A percentile compares a stretch with the other conserved stretches of the same genome.
These are phyloP conservation scores for Pseudotriccus pelzelni DNA, from an alignment of 2,797 vertebrate species.

Conservation along the genomic window DNA sequence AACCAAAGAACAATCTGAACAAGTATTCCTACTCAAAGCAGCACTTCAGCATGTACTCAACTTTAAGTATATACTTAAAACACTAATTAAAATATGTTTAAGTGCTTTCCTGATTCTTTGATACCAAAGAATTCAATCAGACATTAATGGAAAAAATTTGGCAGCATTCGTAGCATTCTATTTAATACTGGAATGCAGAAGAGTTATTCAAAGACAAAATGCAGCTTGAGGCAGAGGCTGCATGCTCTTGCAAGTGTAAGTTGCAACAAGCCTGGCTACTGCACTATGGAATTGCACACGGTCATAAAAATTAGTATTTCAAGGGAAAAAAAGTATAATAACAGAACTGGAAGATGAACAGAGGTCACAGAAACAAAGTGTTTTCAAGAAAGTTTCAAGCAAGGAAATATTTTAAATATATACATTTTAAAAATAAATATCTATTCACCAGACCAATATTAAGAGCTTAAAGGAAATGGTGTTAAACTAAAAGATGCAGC, in stretches of 20 bases:
- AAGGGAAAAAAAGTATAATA: background rate
- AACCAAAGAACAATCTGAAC: background rate
- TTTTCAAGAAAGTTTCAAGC: background rate
- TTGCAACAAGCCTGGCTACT: background rate
- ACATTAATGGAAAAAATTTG: background rate
- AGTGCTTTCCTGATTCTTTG: background rate
- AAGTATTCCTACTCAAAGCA: background rate
- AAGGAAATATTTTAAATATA: background rate
- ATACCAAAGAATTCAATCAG: conserved; percentile 6
- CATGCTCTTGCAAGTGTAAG: background rate
- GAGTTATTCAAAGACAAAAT: background rate
- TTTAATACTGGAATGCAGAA: background rate
- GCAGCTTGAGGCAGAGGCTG: background rate
- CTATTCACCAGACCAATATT: background rate
- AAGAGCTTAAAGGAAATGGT: background rate
- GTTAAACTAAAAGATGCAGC: background rate
- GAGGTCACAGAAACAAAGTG: background rate
- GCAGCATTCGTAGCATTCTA: background rate
- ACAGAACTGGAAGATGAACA: background rate
- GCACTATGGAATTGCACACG: background rate
- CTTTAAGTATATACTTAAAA: conserved; percentile 31
- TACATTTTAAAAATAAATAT: background rate
- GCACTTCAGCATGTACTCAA: background rate
- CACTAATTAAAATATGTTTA: background rate
- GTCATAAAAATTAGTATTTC: background rate